A percentile compares a stretch with the other conserved stretches of the same genome.
Conservation (phyloP, 2,797 vertebrate species). For the Gallinago stenura region DNA sequence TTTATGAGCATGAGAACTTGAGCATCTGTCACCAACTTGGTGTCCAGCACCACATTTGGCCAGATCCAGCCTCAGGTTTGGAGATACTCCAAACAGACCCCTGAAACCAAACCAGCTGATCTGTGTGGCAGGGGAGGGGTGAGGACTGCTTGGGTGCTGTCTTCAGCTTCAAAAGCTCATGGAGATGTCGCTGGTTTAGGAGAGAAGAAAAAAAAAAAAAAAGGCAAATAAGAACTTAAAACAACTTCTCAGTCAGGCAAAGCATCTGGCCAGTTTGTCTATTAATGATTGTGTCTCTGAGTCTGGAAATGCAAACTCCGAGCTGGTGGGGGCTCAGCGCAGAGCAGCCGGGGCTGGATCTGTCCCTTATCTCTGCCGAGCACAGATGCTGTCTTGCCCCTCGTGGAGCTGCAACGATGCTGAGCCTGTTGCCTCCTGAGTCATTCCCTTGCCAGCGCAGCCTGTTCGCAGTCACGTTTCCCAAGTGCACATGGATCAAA, state of each 20-base stretch:
- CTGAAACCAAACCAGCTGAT: not conserved
- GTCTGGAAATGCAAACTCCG: not conserved
- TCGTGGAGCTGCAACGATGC: fast-evolving
- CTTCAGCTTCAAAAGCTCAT: not conserved
- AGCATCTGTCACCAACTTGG: not conserved
- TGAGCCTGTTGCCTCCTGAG: not conserved
- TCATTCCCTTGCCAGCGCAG: not conserved
- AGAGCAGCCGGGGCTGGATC: not conserved
- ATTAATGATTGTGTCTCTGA: not conserved
- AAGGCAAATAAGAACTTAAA: not conserved
- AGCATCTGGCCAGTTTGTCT: not conserved
- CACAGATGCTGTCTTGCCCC: not conserved
- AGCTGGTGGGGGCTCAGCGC: not conserved
- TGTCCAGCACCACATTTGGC: fast-evolving
- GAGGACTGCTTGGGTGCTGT: not conserved
- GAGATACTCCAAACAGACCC: not conserved
- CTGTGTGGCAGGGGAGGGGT: not conserved
- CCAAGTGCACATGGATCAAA: not conserved
- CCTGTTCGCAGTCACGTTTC: not conserved
- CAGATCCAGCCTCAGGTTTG: not conserved
- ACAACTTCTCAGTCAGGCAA: not conserved
- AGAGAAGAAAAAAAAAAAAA: not conserved
- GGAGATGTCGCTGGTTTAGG: not conserved
- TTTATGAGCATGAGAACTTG: not conserved
- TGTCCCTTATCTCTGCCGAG: not conserved